A percentile compares a stretch with the other conserved stretches of the same genome.
phyloP scores from a whole-genome alignment of 2,888 invertebrate species.

The Pandemis cinnamomeana region DNA sequence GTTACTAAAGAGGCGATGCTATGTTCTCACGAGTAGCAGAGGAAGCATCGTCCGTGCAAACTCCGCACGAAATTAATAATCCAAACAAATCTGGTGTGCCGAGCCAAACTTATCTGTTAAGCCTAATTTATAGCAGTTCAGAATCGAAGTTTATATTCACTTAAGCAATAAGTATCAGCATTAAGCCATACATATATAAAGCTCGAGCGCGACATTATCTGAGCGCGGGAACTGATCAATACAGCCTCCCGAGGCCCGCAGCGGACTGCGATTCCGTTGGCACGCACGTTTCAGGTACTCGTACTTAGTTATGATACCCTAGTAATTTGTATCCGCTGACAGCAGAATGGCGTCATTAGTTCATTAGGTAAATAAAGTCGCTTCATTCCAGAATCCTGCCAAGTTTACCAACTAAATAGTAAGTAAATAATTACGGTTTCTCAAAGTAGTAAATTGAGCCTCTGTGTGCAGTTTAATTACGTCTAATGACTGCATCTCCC shows the following conservation, averaged over 20 bases:
- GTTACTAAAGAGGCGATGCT: slow-evolving; percentile 2
- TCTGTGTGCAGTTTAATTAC: slow-evolving; percentile 4
- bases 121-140: slow-evolving; percentile 33
- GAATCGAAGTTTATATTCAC: slow-evolving; percentile 34
- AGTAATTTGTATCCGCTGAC: background rate
- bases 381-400: background rate
- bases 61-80: slow-evolving; percentile 9
- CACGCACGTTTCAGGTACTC: slow-evolving; percentile 4
- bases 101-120: slow-evolving; percentile 12
- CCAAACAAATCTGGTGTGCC: slow-evolving; percentile 11
- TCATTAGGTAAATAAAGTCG: background rate
- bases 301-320: background rate
- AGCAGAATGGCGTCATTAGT: background rate
- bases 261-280: background rate
- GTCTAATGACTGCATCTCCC: slow-evolving; percentile 1
- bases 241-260: background rate
- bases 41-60: slow-evolving; percentile 4
- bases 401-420: background rate
- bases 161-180: slow-evolving; percentile 27
- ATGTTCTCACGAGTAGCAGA: background rate
- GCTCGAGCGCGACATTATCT: slow-evolving; percentile 13
- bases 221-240: slow-evolving; percentile 21
- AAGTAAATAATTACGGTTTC: slow-evolving; percentile 6
- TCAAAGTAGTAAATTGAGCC: background rate
- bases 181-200: slow-evolving; percentile 30